A percentile compares a stretch with the other conserved stretches of the same genome.
These are phyloP conservation scores for Hexactinellida sp. DNA, from an alignment of 37 sponge, comb jelly and placozoan species.

Conservation along the genomic window DNA sequence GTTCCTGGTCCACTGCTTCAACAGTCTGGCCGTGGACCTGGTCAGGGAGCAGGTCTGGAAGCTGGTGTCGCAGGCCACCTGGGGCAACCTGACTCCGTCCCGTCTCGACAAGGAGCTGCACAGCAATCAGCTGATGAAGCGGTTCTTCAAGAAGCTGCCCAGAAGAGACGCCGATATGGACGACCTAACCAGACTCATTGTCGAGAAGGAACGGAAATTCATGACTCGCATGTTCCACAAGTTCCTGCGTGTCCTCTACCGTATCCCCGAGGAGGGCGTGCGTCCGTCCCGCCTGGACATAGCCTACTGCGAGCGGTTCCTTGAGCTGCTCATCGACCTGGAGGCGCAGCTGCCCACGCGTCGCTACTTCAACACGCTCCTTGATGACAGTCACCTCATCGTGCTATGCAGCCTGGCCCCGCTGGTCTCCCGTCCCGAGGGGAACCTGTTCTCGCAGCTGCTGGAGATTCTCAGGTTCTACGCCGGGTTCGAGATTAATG, in stretches of 20 bases:
- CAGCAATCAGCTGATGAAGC: conserved; percentile 35
- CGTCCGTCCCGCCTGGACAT: conserved; percentile 18
- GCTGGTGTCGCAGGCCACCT: conserved; percentile 63
- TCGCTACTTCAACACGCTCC: conserved; percentile 86
- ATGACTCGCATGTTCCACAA: conserved; percentile 50
- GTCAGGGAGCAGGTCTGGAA: conserved; percentile 75
- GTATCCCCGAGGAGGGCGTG: conserved; percentile 43
- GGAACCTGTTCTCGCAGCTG: conserved; percentile 70
- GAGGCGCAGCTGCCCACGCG: conserved; percentile 83
- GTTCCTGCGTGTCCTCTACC: conserved; percentile 50
- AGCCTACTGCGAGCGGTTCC: conserved; percentile 71
- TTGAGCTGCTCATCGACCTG: conserved; percentile 81
- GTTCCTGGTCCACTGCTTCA: conserved; percentile 89
- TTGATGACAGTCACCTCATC: conserved; percentile 61
- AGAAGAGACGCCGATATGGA: conserved; percentile 57
- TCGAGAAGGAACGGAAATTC: conserved; percentile 39
- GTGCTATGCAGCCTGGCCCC: conserved; percentile 50
- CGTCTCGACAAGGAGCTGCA: conserved; percentile 51
- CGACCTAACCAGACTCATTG: conserved; percentile 23
- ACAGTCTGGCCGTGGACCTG: conserved; percentile 91
- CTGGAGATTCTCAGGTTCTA: conserved; percentile 80
- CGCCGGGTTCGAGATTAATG: conserved; percentile 84
- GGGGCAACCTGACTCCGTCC: conserved; percentile 58
- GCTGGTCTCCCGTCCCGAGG: conserved; percentile 50
- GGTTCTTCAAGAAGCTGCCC: conserved; percentile 60